Evolutionary conservation across 2,797 vertebrate genomes (phyloP), one percentile per base, ranked within the genome.

Genomic region (Lophius americanus): DNA sequence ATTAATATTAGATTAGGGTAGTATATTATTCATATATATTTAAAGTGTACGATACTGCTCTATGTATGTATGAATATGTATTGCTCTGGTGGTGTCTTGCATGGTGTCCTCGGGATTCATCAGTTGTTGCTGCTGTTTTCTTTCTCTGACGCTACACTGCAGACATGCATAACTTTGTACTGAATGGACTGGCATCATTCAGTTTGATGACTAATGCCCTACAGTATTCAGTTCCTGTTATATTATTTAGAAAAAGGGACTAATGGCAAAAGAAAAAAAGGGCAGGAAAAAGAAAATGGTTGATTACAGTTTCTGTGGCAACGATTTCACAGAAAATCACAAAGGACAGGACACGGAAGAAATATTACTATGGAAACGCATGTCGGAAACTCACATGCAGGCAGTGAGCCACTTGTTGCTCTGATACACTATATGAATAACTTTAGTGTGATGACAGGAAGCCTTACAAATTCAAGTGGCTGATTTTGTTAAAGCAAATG

Each of bases 361-460:
- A 86, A 72, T 71, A 84, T 90, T 70, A 35, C 88, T 63, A 90
- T 89, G 87, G 89, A 52, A 86, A 91, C 87, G 13, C 64, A 78
- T 47, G 73, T 79, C 54, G 12, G 68, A 58, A 70, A 63, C 51
- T 51, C 42, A 56, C 32, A 39, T 43, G 47, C 33, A 59, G 23
- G 52, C 68, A 44, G 36, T 23, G 23, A 23, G 23, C 23, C 23
- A 23, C 23, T 23, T 23, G 23, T 23, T 23, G 1, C 23, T 23
- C 23, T 23, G 23, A 23, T 23, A 23, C 1, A 1, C 23, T 23
- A 23, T 23, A 23, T 23, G 23, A 23, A 23, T 23, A 23, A 23
- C 23, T 1, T 23, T 23, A 23, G 23, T 23, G 23, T 23, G 23
- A 23, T 23, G 23, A 23, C 23, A 23, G 23, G 23, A 23, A 23